Evolutionary conservation across 2,888 invertebrate species (phyloP), one percentile per base, ranked within the genome.

Genomic region (Unio pictorum): DNA sequence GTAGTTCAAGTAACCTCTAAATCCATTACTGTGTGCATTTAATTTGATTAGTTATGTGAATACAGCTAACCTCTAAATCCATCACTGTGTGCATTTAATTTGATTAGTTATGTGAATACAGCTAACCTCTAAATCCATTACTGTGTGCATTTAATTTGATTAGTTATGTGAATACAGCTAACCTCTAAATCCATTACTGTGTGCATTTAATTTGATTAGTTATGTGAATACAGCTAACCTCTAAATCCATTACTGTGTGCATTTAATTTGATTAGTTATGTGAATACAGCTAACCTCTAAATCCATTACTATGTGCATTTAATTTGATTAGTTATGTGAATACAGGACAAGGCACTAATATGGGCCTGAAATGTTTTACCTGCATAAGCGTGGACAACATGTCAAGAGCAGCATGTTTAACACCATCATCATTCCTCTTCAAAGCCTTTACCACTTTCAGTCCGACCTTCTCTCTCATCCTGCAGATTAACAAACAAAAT

Each of bases 321-420:
- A 58, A n/a, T 58, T 23, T 23, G 58, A 23, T 7, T 8, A 23
- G 58, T 23, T 58, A 11, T 58, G n/a, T 58, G 58, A n/a, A 58
- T 8, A n/a, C 8, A 23, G 58, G 8, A 15, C 58, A n/a, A 15
- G 11, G 58, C n/a, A 58, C 17, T 15, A 1, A 8, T 58, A 45
- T 15, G 45, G 45, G 3, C 45, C 45, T 11, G 45, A 11, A 45
- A 3, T 3, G 15, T 54, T 18, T 68, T 75, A 90, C 90, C 92
- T 98, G 98, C 96, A 99, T 96, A 45, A 99, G 92, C 23, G 99
- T 97, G 90, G 97, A 98, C 73, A 99, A 94, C 91, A 98, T 97
- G 91, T 99, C 99, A 68, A 99, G 93, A 6, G 98, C 98, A 5
- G 99, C 96, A 91, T 99, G 97, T 20, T 97, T 95, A 54, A 98